Evolutionary conservation across 2,888 invertebrate genomes (phyloP).

Genomic region (Diplolepis rosae): DNA sequence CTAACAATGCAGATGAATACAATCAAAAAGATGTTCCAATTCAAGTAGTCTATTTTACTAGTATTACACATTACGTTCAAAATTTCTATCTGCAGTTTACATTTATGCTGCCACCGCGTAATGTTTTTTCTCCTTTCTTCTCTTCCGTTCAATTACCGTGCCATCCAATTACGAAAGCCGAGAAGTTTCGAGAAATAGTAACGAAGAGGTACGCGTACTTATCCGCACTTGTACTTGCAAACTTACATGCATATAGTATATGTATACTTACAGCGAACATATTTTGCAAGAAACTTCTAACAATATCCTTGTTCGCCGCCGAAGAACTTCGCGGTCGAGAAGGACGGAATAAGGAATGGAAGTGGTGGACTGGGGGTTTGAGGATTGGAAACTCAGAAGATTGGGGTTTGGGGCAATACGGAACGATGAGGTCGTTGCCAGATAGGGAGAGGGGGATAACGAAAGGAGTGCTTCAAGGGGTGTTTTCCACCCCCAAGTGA

Average conservation of each 20-base stretch:
- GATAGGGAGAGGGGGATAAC: constrained; percentile 14
- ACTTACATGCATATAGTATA: constrained; percentile 39
- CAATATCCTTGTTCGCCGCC: constrained; percentile 60
- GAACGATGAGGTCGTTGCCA: constrained; percentile 9
- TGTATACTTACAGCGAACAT: constrained; percentile 50
- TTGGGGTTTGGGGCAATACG: constrained; percentile 30
- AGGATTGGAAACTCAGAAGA: neutral
- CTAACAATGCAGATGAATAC: too few species aligned
- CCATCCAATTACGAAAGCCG: constrained; percentile 55
- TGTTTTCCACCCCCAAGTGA: constrained; percentile 19
- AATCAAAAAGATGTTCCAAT: too few species aligned
- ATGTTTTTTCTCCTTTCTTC: constrained; percentile 1
- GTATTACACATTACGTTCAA: neutral
- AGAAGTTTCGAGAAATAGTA: constrained; percentile 46
- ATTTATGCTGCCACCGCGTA: neutral
- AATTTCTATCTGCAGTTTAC: neutral
- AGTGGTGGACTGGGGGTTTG: neutral
- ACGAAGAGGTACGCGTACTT: constrained; percentile 37
- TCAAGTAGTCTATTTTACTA: too few species aligned
- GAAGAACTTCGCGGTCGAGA: constrained; percentile 51
- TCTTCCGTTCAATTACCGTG: constrained; percentile 34
- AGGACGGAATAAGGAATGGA: constrained; percentile 39
- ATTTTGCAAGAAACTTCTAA: constrained; percentile 62
- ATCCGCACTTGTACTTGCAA: constrained; percentile 29
- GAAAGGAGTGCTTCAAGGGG: neutral